Conservation (phyloP, 2,797 vertebrate genomes). For the Peromyscus aztecus region DNA sequence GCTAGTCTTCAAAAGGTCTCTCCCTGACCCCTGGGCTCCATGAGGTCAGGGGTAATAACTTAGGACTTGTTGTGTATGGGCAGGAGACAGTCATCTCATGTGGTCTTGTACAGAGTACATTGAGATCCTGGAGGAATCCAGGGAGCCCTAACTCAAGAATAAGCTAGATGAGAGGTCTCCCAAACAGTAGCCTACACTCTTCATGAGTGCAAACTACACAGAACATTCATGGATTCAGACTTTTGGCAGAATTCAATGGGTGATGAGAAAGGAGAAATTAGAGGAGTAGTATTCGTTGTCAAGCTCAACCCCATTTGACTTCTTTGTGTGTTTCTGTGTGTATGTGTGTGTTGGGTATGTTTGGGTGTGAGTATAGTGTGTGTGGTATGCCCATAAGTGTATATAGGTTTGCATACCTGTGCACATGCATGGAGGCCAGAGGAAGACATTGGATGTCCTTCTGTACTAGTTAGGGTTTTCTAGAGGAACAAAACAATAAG, state of each 20-base stretch:
- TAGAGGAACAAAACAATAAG: not conserved
- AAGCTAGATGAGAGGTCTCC: not conserved
- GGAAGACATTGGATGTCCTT: not conserved
- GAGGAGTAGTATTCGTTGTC: not conserved
- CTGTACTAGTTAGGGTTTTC: not conserved
- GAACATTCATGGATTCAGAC: not conserved
- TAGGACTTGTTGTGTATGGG: not conserved
- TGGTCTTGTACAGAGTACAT: not conserved
- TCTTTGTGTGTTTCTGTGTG: not conserved
- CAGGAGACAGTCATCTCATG: not conserved
- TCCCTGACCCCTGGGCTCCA: not conserved
- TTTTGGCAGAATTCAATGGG: slow-evolving; percentile 46
- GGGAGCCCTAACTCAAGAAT: not conserved
- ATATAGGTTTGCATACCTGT: not conserved
- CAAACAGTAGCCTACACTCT: not conserved
- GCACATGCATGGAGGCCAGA: not conserved
- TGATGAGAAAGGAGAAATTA: not conserved
- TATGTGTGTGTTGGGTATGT: no score
- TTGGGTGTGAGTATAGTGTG: not conserved
- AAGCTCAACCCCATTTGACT: not conserved
- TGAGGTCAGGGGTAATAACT: not conserved
- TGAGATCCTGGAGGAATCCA: not conserved
- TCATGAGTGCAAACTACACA: not conserved
- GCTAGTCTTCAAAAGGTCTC: not conserved
- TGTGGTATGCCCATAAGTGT: not conserved